Evolutionary conservation across 2,888 invertebrate species (phyloP), one percentile per base, ranked within the genome.

Genomic region (Gymnocheta viridis): DNA sequence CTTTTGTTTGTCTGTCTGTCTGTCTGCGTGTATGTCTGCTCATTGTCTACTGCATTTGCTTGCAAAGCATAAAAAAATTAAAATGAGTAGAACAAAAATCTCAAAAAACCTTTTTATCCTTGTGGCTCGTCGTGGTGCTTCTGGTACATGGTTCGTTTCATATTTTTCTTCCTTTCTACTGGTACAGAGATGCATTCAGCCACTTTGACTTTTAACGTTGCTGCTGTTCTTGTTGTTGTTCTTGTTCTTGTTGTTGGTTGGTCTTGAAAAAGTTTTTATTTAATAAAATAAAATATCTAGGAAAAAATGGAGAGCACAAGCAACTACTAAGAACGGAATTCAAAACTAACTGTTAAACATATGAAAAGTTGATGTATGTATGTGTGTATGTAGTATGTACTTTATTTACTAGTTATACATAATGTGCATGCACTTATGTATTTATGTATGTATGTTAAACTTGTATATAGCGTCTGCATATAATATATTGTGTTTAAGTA

Each of bases 11-110:
- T 38, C 35, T 22, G 62, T 62, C 41, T n/a, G 79, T 82, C 62
- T 84, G 85, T 82, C 82, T 83, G 85, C 64, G 76, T 82, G 81
- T 85, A 73, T 87, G 86, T 86, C 86, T 87, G 86, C 87, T 72
- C 84, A 85, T 85, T 86, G 87, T 87, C 87, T 87, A 78, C 85
- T 82, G 79, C 73, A 84, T 73, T 81, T 77, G 69, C 73, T 77
- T 62, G 78, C 44, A 62, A 60, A 38, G 32, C 38, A 58, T 22
- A 29, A 51, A 69, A 12, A 60, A 29, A 67, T 17, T 35, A 70
- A 44, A 72, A 44, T 38, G 51, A 80, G 64, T 66, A 76, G 58
- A 76, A 76, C 49, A 76, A 76, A 62, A 66, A 70, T 66, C 64
- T 60, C 51, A 54, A 70, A 17, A 79, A 84, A 73, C 60, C 84